Base-by-base conservation (phyloP, 2,113 vertebrate species). In the Neogale vison region DNA sequence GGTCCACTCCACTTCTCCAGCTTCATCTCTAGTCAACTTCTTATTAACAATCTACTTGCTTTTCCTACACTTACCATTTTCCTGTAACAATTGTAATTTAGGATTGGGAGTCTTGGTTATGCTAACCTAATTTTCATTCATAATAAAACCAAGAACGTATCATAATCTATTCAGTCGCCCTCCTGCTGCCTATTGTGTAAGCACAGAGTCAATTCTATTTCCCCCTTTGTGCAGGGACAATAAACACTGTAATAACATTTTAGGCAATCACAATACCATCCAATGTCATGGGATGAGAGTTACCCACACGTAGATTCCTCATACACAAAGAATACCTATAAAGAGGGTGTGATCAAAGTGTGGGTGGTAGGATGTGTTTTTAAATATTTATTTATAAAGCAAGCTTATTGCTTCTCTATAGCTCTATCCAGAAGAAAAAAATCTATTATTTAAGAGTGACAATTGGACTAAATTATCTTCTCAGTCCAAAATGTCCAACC, bases 371-470 rank as follows among this genome's bases (percentile, higher is more conserved):
- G 31, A 80, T 79, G 18, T 29, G 39, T 74, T 87, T 90, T 90
- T 36, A n/a, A 76, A 59, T 67, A 50, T 39, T 23, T 59, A 26
- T 67, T 72, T 67, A 76, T 24, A 52, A n/a, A 74, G 12, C 7
- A 87, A 79, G 20, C 5, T 52, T 77, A 83, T 67, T 61, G 42
- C 10, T 96, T 42, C 13, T 92, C 23, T 63, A 63, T 88, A 96
- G 31, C 29, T 95, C n/a, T 59, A 88, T 42, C 59, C 4, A 83
- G 34, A 84, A 88, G 42, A 88, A 95, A 95, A 94, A 17, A 55
- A 65, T 55, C 8, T 50, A 63, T 74, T 82, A 92, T 45, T 82
- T 91, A 90, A 93, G 67, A 12, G 36, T 81, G 45, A 81, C 17
- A n/a, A 0, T 36, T 85, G 47, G 17, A 88, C 63, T 85, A 18